Conservation (phyloP, 1,140 invertebrate genomes). For the Heliconius hermathena region DNA sequence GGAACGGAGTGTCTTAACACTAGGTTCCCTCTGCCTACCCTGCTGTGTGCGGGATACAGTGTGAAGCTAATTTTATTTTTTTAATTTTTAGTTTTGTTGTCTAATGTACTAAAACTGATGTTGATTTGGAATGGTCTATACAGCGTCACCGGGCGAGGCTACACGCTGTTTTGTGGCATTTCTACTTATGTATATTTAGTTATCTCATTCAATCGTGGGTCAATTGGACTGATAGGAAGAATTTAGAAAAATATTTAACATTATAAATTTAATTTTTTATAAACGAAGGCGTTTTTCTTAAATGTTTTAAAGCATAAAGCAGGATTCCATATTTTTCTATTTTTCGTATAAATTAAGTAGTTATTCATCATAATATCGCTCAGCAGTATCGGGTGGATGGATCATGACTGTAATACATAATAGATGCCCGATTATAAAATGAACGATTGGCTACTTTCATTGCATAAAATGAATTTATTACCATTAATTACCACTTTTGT, state of each 20-base stretch:
- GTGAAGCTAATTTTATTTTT: too few species aligned
- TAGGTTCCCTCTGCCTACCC: too few species aligned
- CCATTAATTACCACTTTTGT: slow-evolving; percentile 4
- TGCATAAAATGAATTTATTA: slow-evolving; percentile 18
- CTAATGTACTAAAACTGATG: too few species aligned
- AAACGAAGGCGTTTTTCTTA: not conserved
- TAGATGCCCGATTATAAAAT: slow-evolving; percentile 16
- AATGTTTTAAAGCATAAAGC: not conserved
- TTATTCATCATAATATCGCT: not conserved
- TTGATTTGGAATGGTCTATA: too few species aligned
- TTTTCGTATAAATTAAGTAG: not conserved
- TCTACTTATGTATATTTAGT: too few species aligned
- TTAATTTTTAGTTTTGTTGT: too few species aligned
- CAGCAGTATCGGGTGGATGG: not conserved
- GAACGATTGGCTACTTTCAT: not conserved
- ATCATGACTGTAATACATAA: not conserved
- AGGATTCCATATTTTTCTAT: not conserved
- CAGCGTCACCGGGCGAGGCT: too few species aligned
- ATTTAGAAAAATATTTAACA: not conserved
- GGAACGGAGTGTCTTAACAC: too few species aligned
- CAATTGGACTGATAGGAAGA: not conserved
- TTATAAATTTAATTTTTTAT: not conserved
- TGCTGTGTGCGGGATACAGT: too few species aligned
- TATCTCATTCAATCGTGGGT: not conserved
- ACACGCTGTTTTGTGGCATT: too few species aligned